These are phyloP conservation scores for Dissostichus mawsoni DNA, from an alignment of 2,113 vertebrate species.

Conservation along the genomic window DNA sequence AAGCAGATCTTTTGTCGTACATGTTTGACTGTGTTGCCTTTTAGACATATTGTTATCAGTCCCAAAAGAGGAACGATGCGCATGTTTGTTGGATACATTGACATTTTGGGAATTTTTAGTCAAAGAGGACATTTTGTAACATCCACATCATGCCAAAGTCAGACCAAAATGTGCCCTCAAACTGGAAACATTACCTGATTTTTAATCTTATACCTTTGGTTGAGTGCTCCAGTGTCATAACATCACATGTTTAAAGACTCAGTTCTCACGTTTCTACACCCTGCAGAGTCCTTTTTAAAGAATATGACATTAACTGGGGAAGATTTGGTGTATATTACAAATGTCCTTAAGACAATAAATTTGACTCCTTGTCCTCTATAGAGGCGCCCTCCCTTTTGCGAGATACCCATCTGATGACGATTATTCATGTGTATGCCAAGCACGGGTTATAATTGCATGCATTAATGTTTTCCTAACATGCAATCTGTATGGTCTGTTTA, in stretches of 20 bases:
- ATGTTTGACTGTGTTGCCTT: not conserved
- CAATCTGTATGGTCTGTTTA: not conserved
- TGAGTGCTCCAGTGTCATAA: conserved; percentile 26
- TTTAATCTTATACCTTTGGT: conserved; percentile 33
- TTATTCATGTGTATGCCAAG: not conserved
- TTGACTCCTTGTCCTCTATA: conserved; percentile 34
- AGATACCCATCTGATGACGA: conserved; percentile 16
- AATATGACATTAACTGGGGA: conserved; percentile 47
- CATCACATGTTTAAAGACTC: conserved; percentile 39
- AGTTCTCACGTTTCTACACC: conserved; percentile 54
- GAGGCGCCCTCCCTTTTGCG: conserved; percentile 7
- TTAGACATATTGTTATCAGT: not conserved
- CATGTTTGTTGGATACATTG: too few relatives aligned
- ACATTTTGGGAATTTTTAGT: too few relatives aligned
- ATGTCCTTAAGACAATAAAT: conserved; percentile 58
- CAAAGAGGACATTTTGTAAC: not conserved
- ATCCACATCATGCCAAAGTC: not conserved
- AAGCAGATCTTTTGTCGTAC: too few relatives aligned
- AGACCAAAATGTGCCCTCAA: conserved; percentile 7
- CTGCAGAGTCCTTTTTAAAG: conserved; percentile 58
- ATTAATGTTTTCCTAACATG: not conserved
- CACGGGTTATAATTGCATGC: not conserved
- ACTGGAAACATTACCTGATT: conserved; percentile 39
- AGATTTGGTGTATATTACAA: conserved; percentile 57
- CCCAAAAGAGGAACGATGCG: too few relatives aligned